These are phyloP conservation scores for Tenualosa ilisha DNA, from an alignment of 2,797 vertebrate species.

Conservation along the genomic window DNA sequence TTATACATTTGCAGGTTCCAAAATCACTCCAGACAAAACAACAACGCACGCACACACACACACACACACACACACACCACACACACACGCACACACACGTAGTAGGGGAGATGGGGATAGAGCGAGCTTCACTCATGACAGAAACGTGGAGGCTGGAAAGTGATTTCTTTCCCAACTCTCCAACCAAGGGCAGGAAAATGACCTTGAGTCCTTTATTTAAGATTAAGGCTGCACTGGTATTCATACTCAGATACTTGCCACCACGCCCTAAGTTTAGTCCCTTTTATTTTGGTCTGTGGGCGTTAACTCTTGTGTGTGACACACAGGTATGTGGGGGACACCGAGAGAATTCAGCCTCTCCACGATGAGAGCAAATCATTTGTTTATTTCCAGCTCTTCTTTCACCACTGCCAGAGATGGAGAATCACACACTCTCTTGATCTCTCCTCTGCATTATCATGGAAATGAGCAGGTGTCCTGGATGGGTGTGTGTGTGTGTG, in stretches of 20 bases:
- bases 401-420: neutral
- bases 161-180: neutral
- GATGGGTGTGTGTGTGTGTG: neutral
- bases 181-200: neutral
- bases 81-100: too few species aligned
- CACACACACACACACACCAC: too few species aligned
- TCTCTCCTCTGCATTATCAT: slow-evolving; percentile 18
- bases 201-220: neutral
- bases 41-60: too few species aligned
- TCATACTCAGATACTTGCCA: neutral
- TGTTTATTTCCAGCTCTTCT: neutral
- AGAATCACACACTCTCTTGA: slow-evolving; percentile 16
- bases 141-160: neutral
- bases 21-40: neutral
- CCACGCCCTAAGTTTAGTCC: neutral
- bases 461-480: slow-evolving; percentile 26
- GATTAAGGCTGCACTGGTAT: neutral
- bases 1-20: slow-evolving; percentile 62
- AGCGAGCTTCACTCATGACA: neutral
- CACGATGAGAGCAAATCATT: neutral
- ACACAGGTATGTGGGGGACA: neutral
- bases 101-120: too few species aligned
- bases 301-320: neutral
- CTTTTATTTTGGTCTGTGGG: neutral
- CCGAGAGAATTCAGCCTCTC: neutral